Conservation (phyloP, 2,888 invertebrate species). For the Allacma fusca region DNA sequence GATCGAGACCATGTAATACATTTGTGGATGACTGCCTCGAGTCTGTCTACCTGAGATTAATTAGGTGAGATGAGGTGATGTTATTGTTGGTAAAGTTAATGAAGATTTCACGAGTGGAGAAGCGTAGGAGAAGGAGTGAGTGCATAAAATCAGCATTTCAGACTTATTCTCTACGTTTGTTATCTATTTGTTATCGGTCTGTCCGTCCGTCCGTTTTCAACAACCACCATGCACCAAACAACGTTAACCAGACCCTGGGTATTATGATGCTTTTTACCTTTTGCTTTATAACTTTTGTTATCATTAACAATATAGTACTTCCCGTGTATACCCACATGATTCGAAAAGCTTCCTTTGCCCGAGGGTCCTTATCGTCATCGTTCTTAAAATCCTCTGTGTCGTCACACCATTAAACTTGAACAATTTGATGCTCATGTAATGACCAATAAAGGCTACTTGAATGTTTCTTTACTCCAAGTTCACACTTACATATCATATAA, state of each 20-base stretch:
- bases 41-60: slow-evolving; percentile 37
- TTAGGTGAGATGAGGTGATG: slow-evolving; percentile 43
- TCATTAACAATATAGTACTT: slow-evolving; percentile 11
- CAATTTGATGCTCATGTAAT: background rate
- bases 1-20: background rate
- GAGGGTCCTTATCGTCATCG: background rate
- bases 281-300: background rate
- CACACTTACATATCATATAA: background rate
- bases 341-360: background rate
- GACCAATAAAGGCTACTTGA: background rate
- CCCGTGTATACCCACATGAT: background rate
- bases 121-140: slow-evolving; percentile 39
- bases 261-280: background rate
- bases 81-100: slow-evolving; percentile 43
- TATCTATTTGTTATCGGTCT: slow-evolving; percentile 43
- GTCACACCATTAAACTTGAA: slow-evolving; percentile 6
- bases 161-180: slow-evolving; percentile 47
- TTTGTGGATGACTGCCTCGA: slow-evolving; percentile 16
- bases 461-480: background rate
- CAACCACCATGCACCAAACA: slow-evolving; percentile 6
- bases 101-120: slow-evolving; percentile 45
- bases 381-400: background rate
- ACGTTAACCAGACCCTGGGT: slow-evolving; percentile 12
- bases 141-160: slow-evolving; percentile 47
- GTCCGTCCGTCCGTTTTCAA: slow-evolving; percentile 27